Conservation (phyloP, 2,113 vertebrate genomes). For the Hiodon alosoides region DNA sequence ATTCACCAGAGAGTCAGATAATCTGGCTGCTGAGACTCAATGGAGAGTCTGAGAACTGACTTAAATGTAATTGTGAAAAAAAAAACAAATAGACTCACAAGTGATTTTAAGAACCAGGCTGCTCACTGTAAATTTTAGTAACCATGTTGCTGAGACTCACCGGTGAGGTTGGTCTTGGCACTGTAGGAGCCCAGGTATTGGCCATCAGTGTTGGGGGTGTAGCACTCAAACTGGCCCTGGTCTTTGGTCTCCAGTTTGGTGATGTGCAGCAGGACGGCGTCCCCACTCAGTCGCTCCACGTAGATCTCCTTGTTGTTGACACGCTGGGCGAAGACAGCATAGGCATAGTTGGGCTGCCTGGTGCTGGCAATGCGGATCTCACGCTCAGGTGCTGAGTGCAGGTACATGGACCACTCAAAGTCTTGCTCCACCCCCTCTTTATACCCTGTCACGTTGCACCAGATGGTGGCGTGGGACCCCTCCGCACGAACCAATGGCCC, state of each 20-base stretch:
- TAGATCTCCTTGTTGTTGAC: conserved; percentile 78
- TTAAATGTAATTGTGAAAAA: background rate
- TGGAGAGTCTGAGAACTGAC: background rate
- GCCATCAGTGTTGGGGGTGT: conserved; percentile 73
- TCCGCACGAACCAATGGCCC: conserved; percentile 82
- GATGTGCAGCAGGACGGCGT: conserved; percentile 78
- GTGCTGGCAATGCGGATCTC: conserved; percentile 95
- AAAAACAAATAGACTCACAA: background rate
- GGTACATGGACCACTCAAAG: conserved; percentile 94
- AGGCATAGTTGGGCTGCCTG: conserved; percentile 77
- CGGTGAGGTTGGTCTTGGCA: conserved; percentile 78
- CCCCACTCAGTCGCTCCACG: conserved; percentile 74
- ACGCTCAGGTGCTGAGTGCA: conserved; percentile 65
- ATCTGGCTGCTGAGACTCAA: background rate
- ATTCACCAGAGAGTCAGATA: background rate
- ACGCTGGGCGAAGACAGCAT: conserved; percentile 76
- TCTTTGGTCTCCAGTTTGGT: conserved; percentile 77
- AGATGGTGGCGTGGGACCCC: conserved; percentile 84
- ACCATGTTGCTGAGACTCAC: conserved; percentile 58
- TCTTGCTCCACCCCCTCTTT: conserved; percentile 72
- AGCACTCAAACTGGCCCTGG: conserved; percentile 70
- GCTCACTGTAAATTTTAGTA: conserved; percentile 3
- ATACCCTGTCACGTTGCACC: conserved; percentile 87
- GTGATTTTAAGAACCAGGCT: background rate
- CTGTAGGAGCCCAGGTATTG: conserved; percentile 69